Conservation (phyloP, 2,888 invertebrate species). For the Morpho achilles region DNA sequence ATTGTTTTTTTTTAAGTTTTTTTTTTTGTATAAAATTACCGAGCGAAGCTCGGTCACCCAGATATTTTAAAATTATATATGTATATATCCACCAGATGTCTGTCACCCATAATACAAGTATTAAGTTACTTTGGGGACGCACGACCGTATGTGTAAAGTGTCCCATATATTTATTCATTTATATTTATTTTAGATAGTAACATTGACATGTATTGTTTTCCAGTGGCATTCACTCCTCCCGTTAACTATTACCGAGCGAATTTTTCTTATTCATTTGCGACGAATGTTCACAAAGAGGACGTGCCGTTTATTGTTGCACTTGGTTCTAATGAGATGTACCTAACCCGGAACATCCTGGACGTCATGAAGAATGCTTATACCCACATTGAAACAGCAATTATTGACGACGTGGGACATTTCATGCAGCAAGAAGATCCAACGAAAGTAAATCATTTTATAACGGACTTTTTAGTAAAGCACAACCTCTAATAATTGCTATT, state of each 20-base stretch:
- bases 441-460: conserved; percentile 71
- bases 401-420: conserved; percentile 72
- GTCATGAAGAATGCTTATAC: conserved; percentile 57
- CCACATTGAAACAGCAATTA: conserved; percentile 56
- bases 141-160: no score
- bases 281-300: conserved; percentile 45
- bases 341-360: conserved; percentile 45
- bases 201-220: conserved; percentile 31
- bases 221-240: conserved; percentile 75
- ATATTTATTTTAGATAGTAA: neutral
- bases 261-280: conserved; percentile 40
- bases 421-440: conserved; percentile 77
- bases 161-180: no score
- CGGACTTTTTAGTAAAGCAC: conserved; percentile 59
- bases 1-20: no score
- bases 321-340: conserved; percentile 63
- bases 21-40: no score
- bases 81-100: no score
- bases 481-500: conserved; percentile 27
- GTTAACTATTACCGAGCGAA: conserved; percentile 80
- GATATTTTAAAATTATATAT: no score
- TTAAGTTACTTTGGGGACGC: no score
- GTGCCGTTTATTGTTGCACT: conserved; percentile 63
- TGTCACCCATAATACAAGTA: no score
- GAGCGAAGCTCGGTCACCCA: no score